Conservation (phyloP, 2,797 vertebrate species). For the Halcyon leucocephala region DNA sequence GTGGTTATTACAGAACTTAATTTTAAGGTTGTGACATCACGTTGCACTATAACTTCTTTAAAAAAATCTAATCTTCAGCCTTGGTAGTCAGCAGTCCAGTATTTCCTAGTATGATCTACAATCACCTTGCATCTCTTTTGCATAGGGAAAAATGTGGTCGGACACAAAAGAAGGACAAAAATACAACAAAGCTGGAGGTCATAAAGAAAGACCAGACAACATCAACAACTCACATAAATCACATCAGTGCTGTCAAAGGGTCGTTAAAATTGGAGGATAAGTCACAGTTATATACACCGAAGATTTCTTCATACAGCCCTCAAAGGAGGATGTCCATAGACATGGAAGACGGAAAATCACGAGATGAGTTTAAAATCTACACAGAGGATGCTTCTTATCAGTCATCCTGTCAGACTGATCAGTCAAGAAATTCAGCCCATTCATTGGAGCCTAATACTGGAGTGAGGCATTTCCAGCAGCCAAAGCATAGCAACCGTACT, state of each 20-base stretch:
- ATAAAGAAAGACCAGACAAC: slow-evolving; percentile 88
- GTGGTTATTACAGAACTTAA: background rate
- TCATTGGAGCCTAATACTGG: slow-evolving; percentile 65
- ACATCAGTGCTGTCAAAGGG: slow-evolving; percentile 72
- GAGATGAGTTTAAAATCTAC: slow-evolving; percentile 85
- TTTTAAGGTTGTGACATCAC: background rate
- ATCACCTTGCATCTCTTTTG: background rate
- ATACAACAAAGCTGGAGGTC: slow-evolving; percentile 82
- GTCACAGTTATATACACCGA: slow-evolving; percentile 69
- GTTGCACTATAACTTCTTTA: background rate
- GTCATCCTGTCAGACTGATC: slow-evolving; percentile 79
- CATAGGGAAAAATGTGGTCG: slow-evolving; percentile 74
- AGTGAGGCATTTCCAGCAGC: slow-evolving; percentile 74
- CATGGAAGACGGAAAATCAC: slow-evolving; percentile 79
- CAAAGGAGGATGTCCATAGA: slow-evolving; percentile 79
- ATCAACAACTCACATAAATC: slow-evolving; percentile 83
- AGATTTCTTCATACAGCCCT: slow-evolving; percentile 73
- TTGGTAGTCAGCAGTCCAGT: background rate
- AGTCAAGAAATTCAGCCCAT: slow-evolving; percentile 70
- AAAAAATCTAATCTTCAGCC: background rate
- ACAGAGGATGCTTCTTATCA: slow-evolving; percentile 80
- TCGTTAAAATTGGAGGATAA: slow-evolving; percentile 81
- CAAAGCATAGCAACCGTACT: slow-evolving; percentile 78
- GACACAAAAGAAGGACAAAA: slow-evolving; percentile 74
- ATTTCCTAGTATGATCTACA: background rate